Evolutionary conservation across 2,888 invertebrate genomes (phyloP).

Genomic region (Chesias legatella): DNA sequence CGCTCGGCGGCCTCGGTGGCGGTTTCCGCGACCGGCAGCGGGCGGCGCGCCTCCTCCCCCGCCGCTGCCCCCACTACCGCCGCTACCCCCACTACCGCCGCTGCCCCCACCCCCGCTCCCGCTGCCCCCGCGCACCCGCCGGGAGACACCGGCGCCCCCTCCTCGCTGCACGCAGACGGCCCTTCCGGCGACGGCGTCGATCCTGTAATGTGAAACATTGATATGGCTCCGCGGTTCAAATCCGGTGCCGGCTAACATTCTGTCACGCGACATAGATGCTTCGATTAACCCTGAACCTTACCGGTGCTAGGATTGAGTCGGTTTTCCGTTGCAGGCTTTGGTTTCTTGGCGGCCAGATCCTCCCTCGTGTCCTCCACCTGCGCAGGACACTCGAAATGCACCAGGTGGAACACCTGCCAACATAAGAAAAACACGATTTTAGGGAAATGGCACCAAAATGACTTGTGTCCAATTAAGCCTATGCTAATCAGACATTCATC

Average conservation of each 20-base stretch:
- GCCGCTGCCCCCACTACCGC: slow-evolving; percentile 1
- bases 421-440: background rate
- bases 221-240: no score
- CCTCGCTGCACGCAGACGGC: no score
- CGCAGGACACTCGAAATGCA: slow-evolving; percentile 98
- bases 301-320: slow-evolving; percentile 37
- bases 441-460: no score
- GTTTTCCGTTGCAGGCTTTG: slow-evolving; percentile 40
- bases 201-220: no score
- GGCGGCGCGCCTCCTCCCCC: slow-evolving; percentile 22
- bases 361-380: slow-evolving; percentile 74
- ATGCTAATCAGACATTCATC: no score
- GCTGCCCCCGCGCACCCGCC: slow-evolving; percentile 1
- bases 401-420: slow-evolving; percentile 95
- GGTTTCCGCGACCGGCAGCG: slow-evolving; percentile 67
- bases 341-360: slow-evolving; percentile 57
- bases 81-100: slow-evolving; percentile 1
- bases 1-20: slow-evolving; percentile 73
- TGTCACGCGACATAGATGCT: background rate
- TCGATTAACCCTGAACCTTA: slow-evolving; percentile 6
- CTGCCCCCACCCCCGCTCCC: slow-evolving; percentile 2
- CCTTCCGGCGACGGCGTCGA: no score
- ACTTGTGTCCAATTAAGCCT: no score
- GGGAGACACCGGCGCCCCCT: background rate
- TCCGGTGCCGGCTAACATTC: no score